Percentiles rank a stretch among this genome's conserved stretches.
Evolutionary conservation across 2,113 vertebrate species (phyloP).

Genomic region (Anolis sagrei): DNA sequence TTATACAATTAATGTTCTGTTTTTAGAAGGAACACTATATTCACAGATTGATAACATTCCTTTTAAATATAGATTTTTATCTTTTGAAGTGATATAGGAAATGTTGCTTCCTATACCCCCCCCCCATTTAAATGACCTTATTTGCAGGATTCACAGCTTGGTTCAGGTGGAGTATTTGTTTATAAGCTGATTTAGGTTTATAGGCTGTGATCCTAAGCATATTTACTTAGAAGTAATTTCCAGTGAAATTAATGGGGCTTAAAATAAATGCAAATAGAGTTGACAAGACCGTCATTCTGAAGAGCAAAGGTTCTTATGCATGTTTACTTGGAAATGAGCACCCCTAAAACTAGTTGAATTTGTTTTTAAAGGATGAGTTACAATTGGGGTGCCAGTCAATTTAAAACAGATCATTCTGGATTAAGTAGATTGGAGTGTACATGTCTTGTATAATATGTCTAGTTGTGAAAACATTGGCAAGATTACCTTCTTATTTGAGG

Average conservation of each 20-base stretch:
- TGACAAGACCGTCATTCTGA: not conserved
- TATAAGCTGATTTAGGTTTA: slow-evolving; percentile 3
- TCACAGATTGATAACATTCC: slow-evolving; percentile 51
- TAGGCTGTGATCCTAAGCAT: not conserved
- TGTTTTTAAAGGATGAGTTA: slow-evolving; percentile 7
- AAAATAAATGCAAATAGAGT: slow-evolving; percentile 3
- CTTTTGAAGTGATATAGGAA: slow-evolving; percentile 48
- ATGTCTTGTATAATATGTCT: not conserved
- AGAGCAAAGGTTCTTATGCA: not conserved
- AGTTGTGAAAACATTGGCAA: slow-evolving; percentile 5
- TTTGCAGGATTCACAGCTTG: not conserved
- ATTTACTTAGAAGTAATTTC: slow-evolving; percentile 1
- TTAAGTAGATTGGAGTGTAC: not conserved
- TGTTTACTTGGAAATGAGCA: slow-evolving; percentile 11
- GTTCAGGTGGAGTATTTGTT: not conserved
- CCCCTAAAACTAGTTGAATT: not conserved
- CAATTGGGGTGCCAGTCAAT: not conserved
- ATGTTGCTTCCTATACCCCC: slow-evolving; percentile 47
- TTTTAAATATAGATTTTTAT: slow-evolving; percentile 48
- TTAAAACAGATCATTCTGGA: slow-evolving; percentile 17
- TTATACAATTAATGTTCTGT: slow-evolving; percentile 79
- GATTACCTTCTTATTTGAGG: slow-evolving; percentile 50
- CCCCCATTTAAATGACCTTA: slow-evolving; percentile 33
- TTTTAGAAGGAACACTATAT: slow-evolving; percentile 44
- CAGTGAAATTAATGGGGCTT: slow-evolving; percentile 1